Evolutionary conservation across 2,113 vertebrate genomes (phyloP), one percentile per base, ranked within the genome.

Genomic region (Chloropsis hardwickii): DNA sequence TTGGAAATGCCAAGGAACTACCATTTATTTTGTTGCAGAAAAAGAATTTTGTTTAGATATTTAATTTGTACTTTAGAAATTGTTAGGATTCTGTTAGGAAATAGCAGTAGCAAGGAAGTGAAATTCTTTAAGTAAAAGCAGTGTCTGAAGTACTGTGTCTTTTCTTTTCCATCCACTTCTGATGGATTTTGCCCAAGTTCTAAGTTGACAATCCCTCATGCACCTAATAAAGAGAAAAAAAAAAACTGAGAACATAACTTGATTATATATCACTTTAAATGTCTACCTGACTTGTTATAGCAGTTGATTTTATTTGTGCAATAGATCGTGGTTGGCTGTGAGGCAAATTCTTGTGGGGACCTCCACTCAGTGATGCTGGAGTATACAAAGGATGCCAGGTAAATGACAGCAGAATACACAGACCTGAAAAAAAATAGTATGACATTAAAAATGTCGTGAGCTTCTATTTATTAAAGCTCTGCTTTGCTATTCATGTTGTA

Each of bases 321-420:
- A 62, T 95, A 99, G 99, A 99, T 99, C 80, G 99, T 99, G 92
- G 99, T 99, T 80, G 99, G 99, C 29, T 99, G 99, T 95, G 99
- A 99, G 96, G 98, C 98, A 56, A 99, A 98, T 95, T 98, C 98
- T n/a, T 99, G 99, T 95, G 98, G 99, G n/a, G 99, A 99, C 88
- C 98, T 98, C 88, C 99, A 99, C 93, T 99, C 99, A 11, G 99
- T 99, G 67, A 98, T 99, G 98, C 94, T 99, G 96, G 99, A 99
- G 96, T 99, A 99, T 94, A 99, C 98, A 14, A 99, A 99, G 97
- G 99, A 99, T 96, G 98, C 99, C 93, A 99, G 99, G 99, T 99
- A 97, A 97, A 94, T 93, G 56, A 94, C 28, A 83, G 67, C 15
- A 61, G 45, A 54, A 86, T 48, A 70, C 23, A 56, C 3, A 77